phyloP scores from a whole-genome alignment of 2,888 invertebrate genomes.

The Nomada lathburiana region DNA sequence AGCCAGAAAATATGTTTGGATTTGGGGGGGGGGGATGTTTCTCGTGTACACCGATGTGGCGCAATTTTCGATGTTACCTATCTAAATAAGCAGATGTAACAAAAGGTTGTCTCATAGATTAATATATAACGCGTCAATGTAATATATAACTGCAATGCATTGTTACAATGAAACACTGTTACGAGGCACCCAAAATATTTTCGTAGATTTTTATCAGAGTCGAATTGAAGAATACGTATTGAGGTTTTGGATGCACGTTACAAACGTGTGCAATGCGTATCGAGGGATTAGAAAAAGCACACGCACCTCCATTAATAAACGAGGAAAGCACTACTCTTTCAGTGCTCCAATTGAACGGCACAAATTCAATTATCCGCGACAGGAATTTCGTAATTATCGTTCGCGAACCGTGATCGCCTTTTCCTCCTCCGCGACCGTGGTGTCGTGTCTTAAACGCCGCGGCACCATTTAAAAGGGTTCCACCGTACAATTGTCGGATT shows the following conservation, averaged over 20 bases:
- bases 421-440: neutral
- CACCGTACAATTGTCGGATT: constrained; percentile 31
- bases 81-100: constrained; percentile 25
- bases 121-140: neutral
- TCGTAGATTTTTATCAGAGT: too few species aligned
- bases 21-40: constrained; percentile 36
- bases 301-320: too few species aligned
- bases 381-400: neutral
- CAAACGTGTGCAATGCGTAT: neutral
- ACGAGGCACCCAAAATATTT: too few species aligned
- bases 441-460: neutral
- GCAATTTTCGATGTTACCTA: constrained; percentile 19
- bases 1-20: constrained; percentile 60
- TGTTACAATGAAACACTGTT: too few species aligned
- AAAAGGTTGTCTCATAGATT: neutral
- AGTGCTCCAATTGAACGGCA: neutral
- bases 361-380: neutral
- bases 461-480: neutral
- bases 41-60: constrained; percentile 38
- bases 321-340: neutral
- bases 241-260: too few species aligned
- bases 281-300: neutral
- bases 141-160: neutral
- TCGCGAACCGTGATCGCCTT: neutral
- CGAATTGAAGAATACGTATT: too few species aligned